phyloP scores from a whole-genome alignment of 2,113 vertebrate species.

The Sarotherodon lohbergeri region DNA sequence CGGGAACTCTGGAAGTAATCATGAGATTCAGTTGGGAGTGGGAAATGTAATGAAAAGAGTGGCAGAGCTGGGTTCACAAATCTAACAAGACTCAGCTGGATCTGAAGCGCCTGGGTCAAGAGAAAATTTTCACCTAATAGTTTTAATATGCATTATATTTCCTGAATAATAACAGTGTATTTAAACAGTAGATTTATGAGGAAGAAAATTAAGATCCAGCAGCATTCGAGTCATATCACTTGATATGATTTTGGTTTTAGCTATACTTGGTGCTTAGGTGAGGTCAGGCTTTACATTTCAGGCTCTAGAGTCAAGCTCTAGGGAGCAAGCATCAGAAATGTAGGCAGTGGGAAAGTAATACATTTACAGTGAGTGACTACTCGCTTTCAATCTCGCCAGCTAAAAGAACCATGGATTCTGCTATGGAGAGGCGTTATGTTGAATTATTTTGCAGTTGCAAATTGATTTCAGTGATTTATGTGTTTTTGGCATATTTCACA shows the following conservation, averaged over 20 bases:
- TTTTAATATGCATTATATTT: not conserved
- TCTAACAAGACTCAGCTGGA: slow-evolving; percentile 17
- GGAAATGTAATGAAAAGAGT: slow-evolving; percentile 61
- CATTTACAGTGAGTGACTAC: slow-evolving; percentile 18
- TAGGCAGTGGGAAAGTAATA: slow-evolving; percentile 27
- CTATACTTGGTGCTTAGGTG: not conserved
- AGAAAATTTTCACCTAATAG: slow-evolving; percentile 5
- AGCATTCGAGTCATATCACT: not conserved
- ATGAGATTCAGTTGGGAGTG: slow-evolving; percentile 63
- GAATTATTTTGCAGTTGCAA: slow-evolving; percentile 25
- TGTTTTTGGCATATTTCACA: slow-evolving; percentile 22
- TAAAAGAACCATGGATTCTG: not conserved
- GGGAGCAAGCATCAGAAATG: slow-evolving; percentile 8
- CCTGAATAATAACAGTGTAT: not conserved
- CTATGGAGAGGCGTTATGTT: not conserved
- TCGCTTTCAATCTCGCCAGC: slow-evolving; percentile 31
- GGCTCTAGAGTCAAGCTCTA: slow-evolving; percentile 17
- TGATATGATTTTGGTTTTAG: not conserved
- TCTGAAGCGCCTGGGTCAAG: slow-evolving; percentile 26
- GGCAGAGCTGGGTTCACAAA: slow-evolving; percentile 28
- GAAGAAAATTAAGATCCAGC: not conserved
- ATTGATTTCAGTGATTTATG: slow-evolving; percentile 31
- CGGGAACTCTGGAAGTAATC: slow-evolving; percentile 57
- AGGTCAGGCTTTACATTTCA: slow-evolving; percentile 19
- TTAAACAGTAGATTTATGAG: not conserved